A percentile compares a stretch with the other conserved stretches of the same genome.
Conservation (phyloP, 2,113 vertebrate genomes). For the Syngnathoides biaculeatus region DNA sequence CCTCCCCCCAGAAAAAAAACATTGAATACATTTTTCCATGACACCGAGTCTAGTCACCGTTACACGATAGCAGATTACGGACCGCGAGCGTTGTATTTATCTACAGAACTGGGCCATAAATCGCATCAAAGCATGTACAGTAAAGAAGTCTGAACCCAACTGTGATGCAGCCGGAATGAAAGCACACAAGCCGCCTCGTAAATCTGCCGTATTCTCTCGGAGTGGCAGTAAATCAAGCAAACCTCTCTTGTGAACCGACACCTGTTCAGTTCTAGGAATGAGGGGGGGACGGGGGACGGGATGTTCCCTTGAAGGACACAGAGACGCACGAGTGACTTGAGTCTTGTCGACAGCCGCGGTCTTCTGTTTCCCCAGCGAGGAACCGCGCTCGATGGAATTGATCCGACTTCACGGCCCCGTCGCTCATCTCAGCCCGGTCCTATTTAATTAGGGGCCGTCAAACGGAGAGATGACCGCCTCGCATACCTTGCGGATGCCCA, state of each 20-base stretch:
- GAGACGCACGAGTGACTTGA: conserved; percentile 51
- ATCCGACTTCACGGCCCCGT: conserved; percentile 57
- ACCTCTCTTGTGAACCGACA: conserved; percentile 2
- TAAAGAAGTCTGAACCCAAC: background rate
- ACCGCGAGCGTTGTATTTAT: background rate
- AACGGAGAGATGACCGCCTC: conserved; percentile 46
- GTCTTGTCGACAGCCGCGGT: conserved; percentile 60
- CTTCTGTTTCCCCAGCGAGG: conserved; percentile 59
- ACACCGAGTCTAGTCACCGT: no score
- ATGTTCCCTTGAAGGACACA: conserved; percentile 37
- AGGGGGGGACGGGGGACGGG: no score
- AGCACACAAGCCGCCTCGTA: background rate
- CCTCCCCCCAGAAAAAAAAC: no score
- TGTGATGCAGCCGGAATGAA: background rate
- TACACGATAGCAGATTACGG: background rate
- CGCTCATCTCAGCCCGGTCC: conserved; percentile 67
- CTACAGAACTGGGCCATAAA: background rate
- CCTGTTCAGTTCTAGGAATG: conserved; percentile 1
- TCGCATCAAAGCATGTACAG: background rate
- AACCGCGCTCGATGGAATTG: conserved; percentile 64
- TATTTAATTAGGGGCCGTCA: conserved; percentile 66
- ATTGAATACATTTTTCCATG: no score
- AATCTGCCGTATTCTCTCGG: background rate
- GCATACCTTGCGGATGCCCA: conserved; percentile 20
- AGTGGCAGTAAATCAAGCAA: conserved; percentile 4